Evolutionary conservation across 2,888 invertebrate species (phyloP).

Genomic region (Corythucha ciliata): DNA sequence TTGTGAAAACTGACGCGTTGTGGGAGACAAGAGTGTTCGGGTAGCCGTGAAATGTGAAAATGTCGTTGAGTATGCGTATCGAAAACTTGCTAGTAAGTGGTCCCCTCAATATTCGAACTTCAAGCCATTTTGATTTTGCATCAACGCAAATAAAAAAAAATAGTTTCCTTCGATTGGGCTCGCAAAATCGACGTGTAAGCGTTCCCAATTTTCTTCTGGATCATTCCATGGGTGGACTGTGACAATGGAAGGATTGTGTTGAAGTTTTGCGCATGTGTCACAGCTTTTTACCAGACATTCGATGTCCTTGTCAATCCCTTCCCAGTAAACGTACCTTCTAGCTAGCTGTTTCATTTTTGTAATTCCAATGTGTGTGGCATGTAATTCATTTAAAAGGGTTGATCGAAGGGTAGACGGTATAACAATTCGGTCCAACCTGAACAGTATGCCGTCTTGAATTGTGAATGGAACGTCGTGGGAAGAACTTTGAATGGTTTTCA

Average conservation of each 20-base stretch:
- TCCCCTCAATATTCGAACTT: slow-evolving; percentile 6
- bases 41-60: not conserved
- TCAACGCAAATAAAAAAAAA: slow-evolving; percentile 34
- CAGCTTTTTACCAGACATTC: slow-evolving; percentile 32
- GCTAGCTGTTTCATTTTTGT: slow-evolving; percentile 13
- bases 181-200: slow-evolving; percentile 37
- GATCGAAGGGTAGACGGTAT: slow-evolving; percentile 28
- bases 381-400: slow-evolving; percentile 2
- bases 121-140: slow-evolving; percentile 32
- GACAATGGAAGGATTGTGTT: slow-evolving; percentile 33
- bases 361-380: slow-evolving; percentile 12
- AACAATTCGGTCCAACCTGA: slow-evolving; percentile 25
- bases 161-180: slow-evolving; percentile 31
- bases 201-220: slow-evolving; percentile 34
- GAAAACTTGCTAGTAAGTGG: not conserved
- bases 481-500: slow-evolving; percentile 4
- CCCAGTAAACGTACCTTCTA: slow-evolving; percentile 33
- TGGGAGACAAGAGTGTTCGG: not conserved
- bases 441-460: slow-evolving; percentile 19
- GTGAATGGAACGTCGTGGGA: slow-evolving; percentile 17
- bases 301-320: slow-evolving; percentile 33
- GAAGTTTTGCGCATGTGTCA: slow-evolving; percentile 20
- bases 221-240: slow-evolving; percentile 34
- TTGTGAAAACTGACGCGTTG: not conserved
- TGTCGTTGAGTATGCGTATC: not conserved